Percentiles rank a stretch among this genome's conserved stretches.
Evolutionary conservation across 2,113 vertebrate species (phyloP).

Genomic region (Cryptomyrus ogoouensis): DNA sequence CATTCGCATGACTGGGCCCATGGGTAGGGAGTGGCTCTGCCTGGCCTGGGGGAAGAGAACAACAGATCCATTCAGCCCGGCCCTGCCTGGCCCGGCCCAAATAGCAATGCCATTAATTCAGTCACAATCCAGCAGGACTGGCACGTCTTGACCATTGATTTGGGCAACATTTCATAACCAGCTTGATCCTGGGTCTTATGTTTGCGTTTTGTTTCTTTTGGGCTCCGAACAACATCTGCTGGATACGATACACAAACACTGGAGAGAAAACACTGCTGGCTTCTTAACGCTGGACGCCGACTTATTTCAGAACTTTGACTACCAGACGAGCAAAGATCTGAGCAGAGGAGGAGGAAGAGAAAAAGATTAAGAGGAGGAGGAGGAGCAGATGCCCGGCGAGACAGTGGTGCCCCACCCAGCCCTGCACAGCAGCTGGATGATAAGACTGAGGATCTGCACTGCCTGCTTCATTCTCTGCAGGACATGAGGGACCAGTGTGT

Average conservation of each 20-base stretch:
- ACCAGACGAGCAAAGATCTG: neutral
- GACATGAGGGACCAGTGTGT: too few species aligned
- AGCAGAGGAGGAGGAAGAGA: neutral
- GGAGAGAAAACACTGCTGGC: neutral
- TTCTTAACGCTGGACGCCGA: neutral
- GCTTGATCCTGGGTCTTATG: neutral
- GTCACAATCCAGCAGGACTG: neutral
- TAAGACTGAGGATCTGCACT: neutral
- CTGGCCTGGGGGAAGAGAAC: slow-evolving; percentile 24
- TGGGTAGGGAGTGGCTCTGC: slow-evolving; percentile 27
- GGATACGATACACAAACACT: neutral
- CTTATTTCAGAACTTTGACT: neutral
- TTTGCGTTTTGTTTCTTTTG: neutral
- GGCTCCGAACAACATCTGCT: neutral
- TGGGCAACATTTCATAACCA: neutral
- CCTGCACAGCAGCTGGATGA: neutral
- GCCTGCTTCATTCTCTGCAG: neutral
- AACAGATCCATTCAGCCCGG: neutral
- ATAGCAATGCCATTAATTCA: neutral
- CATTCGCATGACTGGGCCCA: slow-evolving; percentile 39
- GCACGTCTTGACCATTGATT: neutral
- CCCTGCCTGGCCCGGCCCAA: neutral
- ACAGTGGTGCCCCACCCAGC: neutral
- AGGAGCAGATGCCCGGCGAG: neutral
- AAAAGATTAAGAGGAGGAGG: neutral